A percentile compares a stretch with the other conserved stretches of the same genome.
Evolutionary conservation across 2,888 invertebrate genomes (phyloP).

Genomic region (Aradus depressus): DNA sequence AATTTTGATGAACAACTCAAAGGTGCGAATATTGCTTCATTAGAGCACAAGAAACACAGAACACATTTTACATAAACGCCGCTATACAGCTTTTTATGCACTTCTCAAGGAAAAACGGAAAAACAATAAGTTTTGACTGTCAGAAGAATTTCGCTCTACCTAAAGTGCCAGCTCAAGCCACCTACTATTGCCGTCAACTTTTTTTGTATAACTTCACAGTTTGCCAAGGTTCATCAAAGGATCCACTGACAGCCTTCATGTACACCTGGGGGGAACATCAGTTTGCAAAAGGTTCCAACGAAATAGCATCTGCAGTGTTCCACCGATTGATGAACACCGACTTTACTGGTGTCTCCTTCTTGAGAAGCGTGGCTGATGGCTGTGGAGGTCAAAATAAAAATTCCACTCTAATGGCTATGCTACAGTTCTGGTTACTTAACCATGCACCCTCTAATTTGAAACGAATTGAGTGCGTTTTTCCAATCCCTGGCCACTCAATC

Average conservation of each 20-base stretch:
- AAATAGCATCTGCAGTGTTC: slow-evolving; percentile 33
- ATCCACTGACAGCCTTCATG: slow-evolving; percentile 28
- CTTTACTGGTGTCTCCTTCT: slow-evolving; percentile 3
- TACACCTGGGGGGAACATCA: slow-evolving; percentile 34
- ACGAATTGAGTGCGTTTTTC: slow-evolving; percentile 29
- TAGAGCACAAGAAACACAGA: not conserved
- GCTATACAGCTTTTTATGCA: slow-evolving; percentile 29
- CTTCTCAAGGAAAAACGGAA: slow-evolving; percentile 25
- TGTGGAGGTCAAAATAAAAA: slow-evolving; percentile 33
- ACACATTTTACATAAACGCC: slow-evolving; percentile 18
- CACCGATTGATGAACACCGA: slow-evolving; percentile 26
- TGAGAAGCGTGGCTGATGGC: slow-evolving; percentile 19
- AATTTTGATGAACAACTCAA: slow-evolving; percentile 7
- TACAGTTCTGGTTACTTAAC: slow-evolving; percentile 29
- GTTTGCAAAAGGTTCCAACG: slow-evolving; percentile 32
- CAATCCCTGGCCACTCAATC: slow-evolving; percentile 33
- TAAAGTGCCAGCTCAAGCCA: slow-evolving; percentile 34
- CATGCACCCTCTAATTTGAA: slow-evolving; percentile 22
- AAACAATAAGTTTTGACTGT: slow-evolving; percentile 33
- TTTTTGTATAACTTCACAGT: slow-evolving; percentile 35
- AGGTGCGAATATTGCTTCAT: not conserved
- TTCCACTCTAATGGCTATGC: slow-evolving; percentile 31
- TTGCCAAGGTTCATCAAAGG: slow-evolving; percentile 32
- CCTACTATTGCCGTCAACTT: slow-evolving; percentile 34
- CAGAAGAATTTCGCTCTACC: slow-evolving; percentile 33